Evolutionary conservation across 2,888 invertebrate species (phyloP).

Genomic region (Elmis aenea): DNA sequence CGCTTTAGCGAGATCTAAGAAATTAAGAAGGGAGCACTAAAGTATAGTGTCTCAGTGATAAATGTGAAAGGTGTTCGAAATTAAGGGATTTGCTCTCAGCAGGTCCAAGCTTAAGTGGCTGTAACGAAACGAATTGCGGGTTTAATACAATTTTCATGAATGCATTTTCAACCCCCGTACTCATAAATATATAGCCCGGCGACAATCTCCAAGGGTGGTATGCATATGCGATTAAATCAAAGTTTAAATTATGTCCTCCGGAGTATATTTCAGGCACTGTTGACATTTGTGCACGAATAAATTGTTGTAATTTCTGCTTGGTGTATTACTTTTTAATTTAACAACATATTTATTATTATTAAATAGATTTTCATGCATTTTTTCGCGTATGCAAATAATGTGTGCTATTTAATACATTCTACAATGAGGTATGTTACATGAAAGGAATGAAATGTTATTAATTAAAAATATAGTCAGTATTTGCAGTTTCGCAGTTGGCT

Average conservation of each 20-base stretch:
- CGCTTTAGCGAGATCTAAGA: conserved; percentile 5
- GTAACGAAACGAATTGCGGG: conserved; percentile 10
- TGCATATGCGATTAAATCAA: conserved; percentile 15
- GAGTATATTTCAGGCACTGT: conserved; percentile 10
- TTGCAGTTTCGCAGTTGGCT: no score
- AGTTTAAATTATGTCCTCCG: conserved; percentile 12
- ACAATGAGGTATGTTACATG: no score
- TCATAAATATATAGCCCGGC: conserved; percentile 1
- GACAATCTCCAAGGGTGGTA: not conserved
- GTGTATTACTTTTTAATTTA: no score
- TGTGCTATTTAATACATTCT: no score
- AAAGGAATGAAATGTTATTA: no score
- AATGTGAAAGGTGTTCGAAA: conserved; percentile 10
- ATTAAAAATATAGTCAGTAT: no score
- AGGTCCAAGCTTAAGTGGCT: conserved; percentile 9
- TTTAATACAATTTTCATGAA: conserved; percentile 10
- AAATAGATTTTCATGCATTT: no score
- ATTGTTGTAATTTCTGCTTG: no score
- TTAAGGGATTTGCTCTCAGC: conserved; percentile 10
- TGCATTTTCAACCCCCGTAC: conserved; percentile 8
- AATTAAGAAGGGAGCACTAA: conserved; percentile 8
- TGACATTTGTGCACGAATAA: no score
- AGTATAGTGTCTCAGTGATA: conserved; percentile 7
- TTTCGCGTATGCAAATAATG: no score
- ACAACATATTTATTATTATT: no score